Percentiles rank a stretch among this genome's conserved stretches.
Evolutionary conservation across 2,113 vertebrate species (phyloP).

Genomic region (Scalopus aquaticus): DNA sequence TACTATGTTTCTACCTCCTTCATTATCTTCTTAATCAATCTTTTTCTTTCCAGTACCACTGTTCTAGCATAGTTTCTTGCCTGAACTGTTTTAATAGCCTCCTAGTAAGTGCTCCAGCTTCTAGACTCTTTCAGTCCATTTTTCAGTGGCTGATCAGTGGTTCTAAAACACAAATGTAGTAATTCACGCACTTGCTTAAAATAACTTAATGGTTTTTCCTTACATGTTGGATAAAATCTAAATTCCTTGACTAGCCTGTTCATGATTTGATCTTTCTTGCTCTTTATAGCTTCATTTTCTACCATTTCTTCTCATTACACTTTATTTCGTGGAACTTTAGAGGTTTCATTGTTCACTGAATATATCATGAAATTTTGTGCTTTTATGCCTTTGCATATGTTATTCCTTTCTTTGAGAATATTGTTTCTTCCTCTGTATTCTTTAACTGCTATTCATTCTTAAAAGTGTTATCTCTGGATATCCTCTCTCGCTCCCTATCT

Average conservation of each 20-base stretch:
- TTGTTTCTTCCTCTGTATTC: background rate
- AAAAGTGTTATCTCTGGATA: background rate
- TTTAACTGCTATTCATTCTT: background rate
- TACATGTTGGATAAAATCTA: background rate
- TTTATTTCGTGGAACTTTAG: background rate
- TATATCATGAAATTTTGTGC: background rate
- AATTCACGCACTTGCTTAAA: background rate
- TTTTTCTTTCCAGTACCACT: background rate
- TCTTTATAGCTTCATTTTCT: background rate
- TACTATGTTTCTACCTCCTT: background rate
- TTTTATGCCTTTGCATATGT: background rate
- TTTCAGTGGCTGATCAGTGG: background rate
- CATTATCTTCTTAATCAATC: background rate
- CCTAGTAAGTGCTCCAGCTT: background rate
- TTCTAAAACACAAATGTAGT: background rate
- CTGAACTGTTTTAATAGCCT: background rate
- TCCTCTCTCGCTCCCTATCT: background rate
- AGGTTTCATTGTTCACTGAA: background rate
- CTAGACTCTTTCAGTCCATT: background rate
- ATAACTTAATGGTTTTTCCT: background rate
- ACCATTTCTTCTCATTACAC: background rate
- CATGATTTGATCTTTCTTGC: background rate
- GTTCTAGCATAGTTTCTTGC: background rate
- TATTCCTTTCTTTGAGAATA: conserved; percentile 2
- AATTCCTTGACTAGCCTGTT: conserved; percentile 7